Conservation (phyloP, 2,797 vertebrate genomes). For the Esox lucius region DNA sequence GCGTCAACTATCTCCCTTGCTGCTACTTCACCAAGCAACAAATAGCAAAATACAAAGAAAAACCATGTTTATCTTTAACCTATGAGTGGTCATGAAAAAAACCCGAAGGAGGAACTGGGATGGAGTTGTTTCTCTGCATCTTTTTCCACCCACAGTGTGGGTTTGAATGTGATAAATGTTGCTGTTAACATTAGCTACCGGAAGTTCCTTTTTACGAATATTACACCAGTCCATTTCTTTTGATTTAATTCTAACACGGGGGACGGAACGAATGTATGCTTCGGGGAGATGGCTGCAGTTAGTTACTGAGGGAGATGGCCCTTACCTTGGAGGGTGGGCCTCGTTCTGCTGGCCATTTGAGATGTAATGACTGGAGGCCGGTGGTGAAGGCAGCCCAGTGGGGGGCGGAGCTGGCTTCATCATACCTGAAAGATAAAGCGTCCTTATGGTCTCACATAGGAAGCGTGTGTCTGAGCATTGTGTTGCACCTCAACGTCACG, state of each 20-base stretch:
- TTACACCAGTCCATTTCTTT: neutral
- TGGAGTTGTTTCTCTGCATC: neutral
- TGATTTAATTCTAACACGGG: neutral
- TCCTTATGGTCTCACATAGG: neutral
- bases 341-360: constrained; percentile 80
- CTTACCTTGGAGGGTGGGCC: constrained; percentile 81
- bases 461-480: neutral
- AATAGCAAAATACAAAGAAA: neutral
- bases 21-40: neutral
- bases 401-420: constrained; percentile 66
- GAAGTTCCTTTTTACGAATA: neutral
- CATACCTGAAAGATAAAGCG: constrained; percentile 47
- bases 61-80: neutral
- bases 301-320: neutral
- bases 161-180: neutral
- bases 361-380: constrained; percentile 72
- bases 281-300: neutral
- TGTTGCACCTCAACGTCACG: neutral
- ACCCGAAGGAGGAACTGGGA: neutral
- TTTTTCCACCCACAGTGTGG: neutral
- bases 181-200: neutral
- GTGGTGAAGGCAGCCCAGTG: constrained; percentile 66
- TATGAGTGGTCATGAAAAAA: neutral
- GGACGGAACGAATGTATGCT: neutral
- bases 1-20: neutral